These are phyloP conservation scores for Vimba vimba DNA, from an alignment of 2,113 vertebrate genomes.

Conservation along the genomic window DNA sequence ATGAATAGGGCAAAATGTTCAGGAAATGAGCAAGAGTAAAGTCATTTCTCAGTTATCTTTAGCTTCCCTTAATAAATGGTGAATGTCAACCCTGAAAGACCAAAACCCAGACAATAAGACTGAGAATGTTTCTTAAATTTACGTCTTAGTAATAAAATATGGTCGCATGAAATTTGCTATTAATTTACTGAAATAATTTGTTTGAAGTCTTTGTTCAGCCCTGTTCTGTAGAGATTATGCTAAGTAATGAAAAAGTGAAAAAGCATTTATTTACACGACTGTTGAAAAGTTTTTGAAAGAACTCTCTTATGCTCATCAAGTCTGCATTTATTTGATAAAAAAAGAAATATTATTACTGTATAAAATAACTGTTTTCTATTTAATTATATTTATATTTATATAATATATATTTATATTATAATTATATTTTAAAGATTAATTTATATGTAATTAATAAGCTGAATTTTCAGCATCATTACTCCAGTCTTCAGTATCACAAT, in stretches of 20 bases:
- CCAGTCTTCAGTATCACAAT: background rate
- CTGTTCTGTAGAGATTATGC: background rate
- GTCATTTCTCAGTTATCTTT: conserved; percentile 27
- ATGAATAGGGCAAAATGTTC: conserved; percentile 6
- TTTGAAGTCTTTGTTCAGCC: background rate
- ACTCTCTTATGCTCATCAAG: background rate
- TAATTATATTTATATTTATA: no score
- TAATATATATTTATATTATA: no score
- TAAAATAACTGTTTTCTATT: background rate
- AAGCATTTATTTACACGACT: background rate
- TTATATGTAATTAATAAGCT: background rate
- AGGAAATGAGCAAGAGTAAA: conserved; percentile 33
- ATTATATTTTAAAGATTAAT: no score
- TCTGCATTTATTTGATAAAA: background rate
- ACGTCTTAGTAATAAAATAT: background rate
- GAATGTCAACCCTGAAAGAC: background rate
- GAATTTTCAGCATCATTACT: background rate
- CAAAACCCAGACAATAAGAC: conserved; percentile 17
- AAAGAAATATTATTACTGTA: background rate
- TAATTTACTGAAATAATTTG: background rate
- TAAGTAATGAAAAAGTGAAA: background rate
- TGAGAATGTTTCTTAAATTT: background rate
- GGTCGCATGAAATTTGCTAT: background rate
- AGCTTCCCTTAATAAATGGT: conserved; percentile 10
- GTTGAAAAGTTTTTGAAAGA: background rate